Base-by-base conservation (phyloP, 2,113 vertebrate genomes). In the Ochotona princeps region DNA sequence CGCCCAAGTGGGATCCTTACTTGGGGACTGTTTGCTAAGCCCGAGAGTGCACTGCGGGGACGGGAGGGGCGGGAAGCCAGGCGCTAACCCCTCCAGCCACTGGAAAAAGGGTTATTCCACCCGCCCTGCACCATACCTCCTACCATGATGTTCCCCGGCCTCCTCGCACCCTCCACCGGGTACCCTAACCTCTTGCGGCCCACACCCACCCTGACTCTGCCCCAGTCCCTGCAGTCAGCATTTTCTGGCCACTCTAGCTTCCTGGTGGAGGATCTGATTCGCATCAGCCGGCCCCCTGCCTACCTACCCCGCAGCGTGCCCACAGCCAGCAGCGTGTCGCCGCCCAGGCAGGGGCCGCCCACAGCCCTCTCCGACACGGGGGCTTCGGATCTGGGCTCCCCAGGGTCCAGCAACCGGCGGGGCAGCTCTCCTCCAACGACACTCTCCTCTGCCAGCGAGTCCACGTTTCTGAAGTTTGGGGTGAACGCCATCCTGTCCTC, bases 401-500 rank as follows among this genome's bases (percentile, higher is more conserved):
- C 96, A 38, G 1, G 97, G 20, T 7, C 97, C 0, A 82, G 95
- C 30, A 96, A 95, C 60, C 96, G 98, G 73, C 97, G 97, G 20
- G 97, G 98, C 47, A 97, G 98, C 84, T 98, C 98, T 35, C 95
- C 97, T 0, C 98, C 97, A 92, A 97, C 97, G 51, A 94, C 97
- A 32, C 57, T 97, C 96, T 93, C 97, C 82, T 82, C 98, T 79
- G 93, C 92, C 95, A 83, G 73, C 90, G 98, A 99, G 38, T 97
- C 99, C 35, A 98, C 98, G 65, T 99, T 98, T 97, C 98, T 99
- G 5, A 99, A 99, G 98, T 99, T 99, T 88, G 99, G 99, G 35
- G 99, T 99, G 93, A 99, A 99, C 63, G 99, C 99, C 92, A 99
- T 99, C 78, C 99, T 99, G 74, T 98, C 99, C 13, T 99, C 99